Base-by-base conservation (phyloP, 1,140 invertebrate species). In the Brachystomella parvula region DNA sequence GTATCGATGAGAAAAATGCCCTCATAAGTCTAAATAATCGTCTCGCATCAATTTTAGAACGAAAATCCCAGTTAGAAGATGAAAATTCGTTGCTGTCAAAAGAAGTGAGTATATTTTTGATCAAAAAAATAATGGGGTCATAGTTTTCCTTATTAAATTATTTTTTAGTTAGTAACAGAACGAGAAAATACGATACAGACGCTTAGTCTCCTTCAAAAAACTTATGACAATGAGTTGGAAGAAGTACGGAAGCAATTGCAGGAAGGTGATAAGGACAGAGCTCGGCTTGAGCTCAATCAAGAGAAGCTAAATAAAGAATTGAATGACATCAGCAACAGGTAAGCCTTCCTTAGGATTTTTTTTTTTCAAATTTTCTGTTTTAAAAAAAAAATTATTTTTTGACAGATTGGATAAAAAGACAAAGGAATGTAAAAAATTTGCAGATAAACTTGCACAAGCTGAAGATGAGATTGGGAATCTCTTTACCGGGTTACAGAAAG, bases 1-100 rank as follows among this genome's bases (percentile, higher is more conserved):
- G 69, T 24, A 67, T 70, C 33, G 69, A 70, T 30, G 69, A 70
- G 33, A 70, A 70, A 35, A 70, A 70, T 65, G 69, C 69, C n/a
- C 31, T 70, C 26, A 70, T 67, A 49, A 60, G 63, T 29, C 65
- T 70, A 19, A 70, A 70, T 59, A 67, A 70, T 60, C 65, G 69
- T 26, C 58, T 70, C 24, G 69, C 69, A 35, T 32, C 65, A 28
- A 67, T 70, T 56, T 32, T 70, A 32, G 65, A 70, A 47, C 64
- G 61, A 35, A 70, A 70, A 32, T 59, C 53, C 17, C 59, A 67
- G 32, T 53, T 70, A 1, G 69, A 70, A 32, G 62, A 67, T 62
- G 69, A 67, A 47, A 70, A 70, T 65, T 61, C 57, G 17, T 44
- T 67, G 19, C 44, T 70, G 19, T 35, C 61, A n/a, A 70, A 63